phyloP scores from a whole-genome alignment of 2,888 invertebrate species.

The Eustalomyia histrio region DNA sequence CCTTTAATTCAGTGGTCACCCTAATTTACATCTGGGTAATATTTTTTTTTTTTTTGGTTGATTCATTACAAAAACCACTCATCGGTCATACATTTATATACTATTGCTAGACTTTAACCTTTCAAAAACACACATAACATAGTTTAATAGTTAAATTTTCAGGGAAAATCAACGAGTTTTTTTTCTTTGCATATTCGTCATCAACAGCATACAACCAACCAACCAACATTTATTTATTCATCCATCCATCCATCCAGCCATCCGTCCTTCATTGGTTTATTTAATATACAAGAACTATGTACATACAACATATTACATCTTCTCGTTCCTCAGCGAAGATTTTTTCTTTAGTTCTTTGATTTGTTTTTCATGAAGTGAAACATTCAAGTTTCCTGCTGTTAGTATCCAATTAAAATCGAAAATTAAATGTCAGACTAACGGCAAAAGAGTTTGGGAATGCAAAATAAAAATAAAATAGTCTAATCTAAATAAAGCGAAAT shows the following conservation, averaged over 20 bases:
- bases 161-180: slow-evolving; percentile 32
- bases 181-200: slow-evolving; percentile 36
- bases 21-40: not conserved
- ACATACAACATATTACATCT: not conserved
- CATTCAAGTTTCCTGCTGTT: slow-evolving; percentile 76
- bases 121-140: slow-evolving; percentile 11
- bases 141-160: slow-evolving; percentile 19
- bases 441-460: slow-evolving; percentile 61
- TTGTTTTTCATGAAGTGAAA: slow-evolving; percentile 60
- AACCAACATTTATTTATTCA: too few relatives aligned
- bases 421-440: slow-evolving; percentile 78
- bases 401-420: slow-evolving; percentile 79
- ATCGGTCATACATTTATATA: slow-evolving; percentile 29
- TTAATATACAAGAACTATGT: slow-evolving; percentile 47
- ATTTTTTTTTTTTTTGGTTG: slow-evolving; percentile 21
- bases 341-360: slow-evolving; percentile 47
- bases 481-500: not conserved
- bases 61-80: slow-evolving; percentile 26
- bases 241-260: slow-evolving; percentile 17
- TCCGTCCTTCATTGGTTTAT: slow-evolving; percentile 58
- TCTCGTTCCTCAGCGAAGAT: slow-evolving; percentile 7
- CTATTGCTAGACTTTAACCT: slow-evolving; percentile 20
- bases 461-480: slow-evolving; percentile 35
- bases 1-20: not conserved
- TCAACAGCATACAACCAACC: slow-evolving; percentile 2